These are phyloP conservation scores for Ypsolopha sequella DNA, from an alignment of 2,888 invertebrate genomes.

Conservation along the genomic window DNA sequence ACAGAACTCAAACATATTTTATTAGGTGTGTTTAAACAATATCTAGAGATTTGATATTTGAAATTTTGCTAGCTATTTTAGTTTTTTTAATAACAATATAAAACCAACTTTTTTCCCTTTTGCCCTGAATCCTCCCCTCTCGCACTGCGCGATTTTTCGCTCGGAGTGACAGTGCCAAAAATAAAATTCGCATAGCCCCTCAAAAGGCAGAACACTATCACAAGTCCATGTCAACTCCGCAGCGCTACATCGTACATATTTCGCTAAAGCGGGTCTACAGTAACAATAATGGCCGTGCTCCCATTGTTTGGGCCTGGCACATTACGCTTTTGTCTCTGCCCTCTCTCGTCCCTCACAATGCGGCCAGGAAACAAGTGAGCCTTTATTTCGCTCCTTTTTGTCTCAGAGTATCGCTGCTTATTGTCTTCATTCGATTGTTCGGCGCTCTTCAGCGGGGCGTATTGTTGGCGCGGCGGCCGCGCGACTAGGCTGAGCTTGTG, in stretches of 20 bases:
- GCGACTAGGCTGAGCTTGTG: background rate
- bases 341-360: conserved; percentile 70
- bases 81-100: no score
- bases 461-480: conserved; percentile 39
- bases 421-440: conserved; percentile 74
- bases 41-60: no score
- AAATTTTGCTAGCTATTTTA: no score
- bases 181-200: background rate
- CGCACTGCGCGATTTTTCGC: no score
- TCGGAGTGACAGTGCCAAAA: background rate
- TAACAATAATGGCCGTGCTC: conserved; percentile 67
- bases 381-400: conserved; percentile 73
- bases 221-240: conserved; percentile 62
- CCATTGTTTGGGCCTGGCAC: conserved; percentile 71
- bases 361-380: conserved; percentile 73
- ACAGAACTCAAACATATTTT: no score
- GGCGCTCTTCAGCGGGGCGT: conserved; percentile 68
- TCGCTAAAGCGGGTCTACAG: conserved; percentile 63
- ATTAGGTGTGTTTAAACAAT: no score
- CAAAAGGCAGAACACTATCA: conserved; percentile 27
- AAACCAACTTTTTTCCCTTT: no score
- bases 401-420: conserved; percentile 73
- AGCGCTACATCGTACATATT: conserved; percentile 51
- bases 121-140: no score
- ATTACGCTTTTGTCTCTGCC: conserved; percentile 72